Evolutionary conservation across 1,140 invertebrate species (phyloP).

Genomic region (Globodera ellingtonae): DNA sequence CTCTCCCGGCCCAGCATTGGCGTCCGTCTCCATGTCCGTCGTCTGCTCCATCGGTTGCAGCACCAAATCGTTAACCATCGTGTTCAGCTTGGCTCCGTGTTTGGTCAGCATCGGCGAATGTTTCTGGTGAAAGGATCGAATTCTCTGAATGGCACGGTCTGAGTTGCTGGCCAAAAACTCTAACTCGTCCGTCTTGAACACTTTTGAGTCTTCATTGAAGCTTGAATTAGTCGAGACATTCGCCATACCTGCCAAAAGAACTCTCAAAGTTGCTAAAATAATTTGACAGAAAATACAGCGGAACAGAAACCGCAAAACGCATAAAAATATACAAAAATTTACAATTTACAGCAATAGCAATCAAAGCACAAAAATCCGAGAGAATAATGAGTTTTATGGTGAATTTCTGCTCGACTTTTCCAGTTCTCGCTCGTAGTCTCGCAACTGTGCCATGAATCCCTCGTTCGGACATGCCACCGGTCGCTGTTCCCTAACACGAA

Average conservation of each 20-base stretch:
- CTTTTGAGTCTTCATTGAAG: not conserved
- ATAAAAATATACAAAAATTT: not conserved
- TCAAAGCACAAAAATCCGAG: too few species aligned
- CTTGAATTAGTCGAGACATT: not conserved
- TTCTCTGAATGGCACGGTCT: conserved; percentile 20
- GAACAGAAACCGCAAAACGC: not conserved
- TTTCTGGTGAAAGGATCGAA: conserved; percentile 37
- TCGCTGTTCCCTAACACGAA: conserved; percentile 67
- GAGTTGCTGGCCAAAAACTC: conserved; percentile 26
- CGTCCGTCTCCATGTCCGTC: conserved; percentile 21
- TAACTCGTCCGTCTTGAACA: conserved; percentile 13
- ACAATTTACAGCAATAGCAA: too few species aligned
- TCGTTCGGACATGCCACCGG: conserved; percentile 26
- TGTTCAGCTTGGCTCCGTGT: conserved; percentile 39
- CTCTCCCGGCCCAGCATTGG: not conserved
- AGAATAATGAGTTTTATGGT: not conserved
- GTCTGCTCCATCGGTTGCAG: conserved; percentile 35
- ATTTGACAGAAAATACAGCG: not conserved
- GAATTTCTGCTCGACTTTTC: not conserved
- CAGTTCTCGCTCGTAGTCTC: conserved; percentile 9
- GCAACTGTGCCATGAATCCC: conserved; percentile 20
- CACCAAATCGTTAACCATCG: conserved; percentile 39
- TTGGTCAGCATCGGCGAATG: conserved; percentile 41
- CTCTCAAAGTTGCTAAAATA: not conserved
- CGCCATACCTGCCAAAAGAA: not conserved